Evolutionary conservation across 2,797 vertebrate species (phyloP).

Genomic region (Sebastes hubbsi): DNA sequence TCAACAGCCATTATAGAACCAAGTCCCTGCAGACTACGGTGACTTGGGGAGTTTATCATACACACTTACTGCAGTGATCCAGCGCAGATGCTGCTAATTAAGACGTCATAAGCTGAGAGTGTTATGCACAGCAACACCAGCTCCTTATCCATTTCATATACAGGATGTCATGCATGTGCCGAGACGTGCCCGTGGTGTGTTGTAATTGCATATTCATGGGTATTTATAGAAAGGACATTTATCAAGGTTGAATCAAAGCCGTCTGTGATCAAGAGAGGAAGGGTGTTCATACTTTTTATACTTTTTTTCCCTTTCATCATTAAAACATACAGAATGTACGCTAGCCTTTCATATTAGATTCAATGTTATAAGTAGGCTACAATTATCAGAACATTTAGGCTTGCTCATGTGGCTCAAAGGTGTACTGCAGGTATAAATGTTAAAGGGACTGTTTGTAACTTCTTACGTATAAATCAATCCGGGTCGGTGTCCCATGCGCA

Average conservation of each 20-base stretch:
- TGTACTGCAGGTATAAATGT: too few species aligned
- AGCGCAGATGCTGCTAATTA: conserved; percentile 45
- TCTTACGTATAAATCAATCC: too few species aligned
- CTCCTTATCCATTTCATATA: conserved; percentile 27
- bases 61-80: not conserved
- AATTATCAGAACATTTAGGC: too few species aligned
- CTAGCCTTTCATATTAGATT: too few species aligned
- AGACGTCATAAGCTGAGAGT: conserved; percentile 10
- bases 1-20: conserved; percentile 1
- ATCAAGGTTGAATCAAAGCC: conserved; percentile 19
- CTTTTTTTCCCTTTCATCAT: too few species aligned
- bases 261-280: not conserved
- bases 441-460: too few species aligned
- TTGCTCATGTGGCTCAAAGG: too few species aligned
- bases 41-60: conserved; percentile 28
- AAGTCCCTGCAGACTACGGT: conserved; percentile 19
- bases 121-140: conserved; percentile 25
- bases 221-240: conserved; percentile 23
- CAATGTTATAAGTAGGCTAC: too few species aligned
- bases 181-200: not conserved
- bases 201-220: conserved; percentile 20
- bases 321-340: too few species aligned
- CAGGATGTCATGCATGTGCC: conserved; percentile 16
- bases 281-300: not conserved
- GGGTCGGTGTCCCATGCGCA: too few species aligned